Conservation (phyloP, 2,113 vertebrate genomes). For the Phyllostomus hastatus region DNA sequence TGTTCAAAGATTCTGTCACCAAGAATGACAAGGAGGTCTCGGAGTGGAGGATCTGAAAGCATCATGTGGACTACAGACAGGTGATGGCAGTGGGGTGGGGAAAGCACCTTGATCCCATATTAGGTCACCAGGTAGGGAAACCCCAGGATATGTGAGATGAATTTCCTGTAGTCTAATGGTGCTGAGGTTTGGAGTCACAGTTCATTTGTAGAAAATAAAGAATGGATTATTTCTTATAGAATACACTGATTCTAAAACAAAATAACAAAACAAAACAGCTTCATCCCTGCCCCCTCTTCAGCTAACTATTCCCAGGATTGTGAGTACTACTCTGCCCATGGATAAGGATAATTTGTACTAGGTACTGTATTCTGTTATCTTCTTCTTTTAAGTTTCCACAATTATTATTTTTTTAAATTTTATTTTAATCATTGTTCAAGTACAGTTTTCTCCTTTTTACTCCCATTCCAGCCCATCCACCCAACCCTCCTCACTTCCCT, state of each 20-base stretch:
- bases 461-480: too few relatives aligned
- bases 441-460: too few relatives aligned
- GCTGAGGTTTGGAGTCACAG: background rate
- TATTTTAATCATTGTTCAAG: too few relatives aligned
- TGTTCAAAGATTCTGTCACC: background rate
- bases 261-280: background rate
- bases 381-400: background rate
- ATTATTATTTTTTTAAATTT: too few relatives aligned
- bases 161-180: background rate
- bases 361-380: background rate
- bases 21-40: background rate
- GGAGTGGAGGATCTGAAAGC: background rate
- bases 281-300: background rate
- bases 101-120: background rate
- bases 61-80: background rate
- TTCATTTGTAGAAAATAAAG: background rate
- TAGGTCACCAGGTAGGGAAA: background rate
- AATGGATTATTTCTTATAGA: background rate
- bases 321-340: background rate
- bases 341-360: background rate
- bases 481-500: too few relatives aligned
- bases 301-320: background rate
- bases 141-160: background rate
- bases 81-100: rapidly evolving
- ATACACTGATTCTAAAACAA: background rate